phyloP scores from a whole-genome alignment of 2,888 invertebrate species.

The Steinernema hermaphroditum region DNA sequence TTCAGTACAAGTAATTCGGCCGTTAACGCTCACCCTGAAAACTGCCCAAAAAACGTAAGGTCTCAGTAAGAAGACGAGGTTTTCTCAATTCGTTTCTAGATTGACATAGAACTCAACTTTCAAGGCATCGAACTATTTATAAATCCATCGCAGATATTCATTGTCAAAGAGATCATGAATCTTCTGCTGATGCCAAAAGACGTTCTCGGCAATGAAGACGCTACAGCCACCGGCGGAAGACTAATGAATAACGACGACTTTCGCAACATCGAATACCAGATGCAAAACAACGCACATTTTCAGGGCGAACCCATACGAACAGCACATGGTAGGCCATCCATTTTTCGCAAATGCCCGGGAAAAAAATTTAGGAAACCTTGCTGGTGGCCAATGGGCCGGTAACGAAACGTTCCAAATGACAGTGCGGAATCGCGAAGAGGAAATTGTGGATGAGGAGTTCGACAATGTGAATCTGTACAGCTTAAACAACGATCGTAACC shows the following conservation, averaged over 20 bases:
- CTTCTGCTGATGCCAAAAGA: conserved; percentile 11
- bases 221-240: background rate
- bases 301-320: no score
- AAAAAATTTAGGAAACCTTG: background rate
- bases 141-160: background rate
- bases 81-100: background rate
- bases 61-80: background rate
- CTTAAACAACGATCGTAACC: background rate
- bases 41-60: background rate
- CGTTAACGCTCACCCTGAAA: conserved; percentile 13
- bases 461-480: conserved; percentile 9
- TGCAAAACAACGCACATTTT: no score
- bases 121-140: conserved; percentile 12
- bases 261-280: conserved; percentile 18
- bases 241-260: conserved; percentile 17
- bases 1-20: conserved; percentile 21
- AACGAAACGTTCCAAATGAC: conserved; percentile 27
- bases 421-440: background rate
- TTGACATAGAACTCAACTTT: conserved; percentile 17
- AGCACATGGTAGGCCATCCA: background rate
- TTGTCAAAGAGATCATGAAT: conserved; percentile 19
- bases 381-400: conserved; percentile 18
- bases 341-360: background rate
- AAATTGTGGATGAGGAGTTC: background rate
- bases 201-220: background rate